phyloP scores from a whole-genome alignment of 2,888 invertebrate species.

The Galerucella nymphaeae region DNA sequence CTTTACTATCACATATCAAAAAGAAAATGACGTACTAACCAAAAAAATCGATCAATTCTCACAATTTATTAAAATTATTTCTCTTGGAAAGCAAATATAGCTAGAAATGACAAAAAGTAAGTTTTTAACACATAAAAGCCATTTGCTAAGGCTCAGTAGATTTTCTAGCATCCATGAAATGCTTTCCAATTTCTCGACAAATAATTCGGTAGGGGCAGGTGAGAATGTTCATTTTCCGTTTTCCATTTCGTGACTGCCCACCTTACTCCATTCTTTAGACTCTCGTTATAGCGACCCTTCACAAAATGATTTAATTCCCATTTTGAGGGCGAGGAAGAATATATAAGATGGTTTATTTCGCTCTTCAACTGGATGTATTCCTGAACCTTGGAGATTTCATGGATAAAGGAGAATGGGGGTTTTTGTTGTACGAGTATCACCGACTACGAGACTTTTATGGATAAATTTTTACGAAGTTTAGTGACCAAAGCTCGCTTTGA shows the following conservation, averaged over 20 bases:
- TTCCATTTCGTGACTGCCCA: slow-evolving; percentile 33
- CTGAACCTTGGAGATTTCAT: slow-evolving; percentile 29
- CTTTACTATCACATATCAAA: slow-evolving; percentile 2
- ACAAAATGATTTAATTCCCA: slow-evolving; percentile 40
- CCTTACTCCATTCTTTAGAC: slow-evolving; percentile 20
- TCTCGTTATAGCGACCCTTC: slow-evolving; percentile 35
- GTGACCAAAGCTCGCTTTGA: slow-evolving; percentile 30
- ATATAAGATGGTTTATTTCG: slow-evolving; percentile 38
- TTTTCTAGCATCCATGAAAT: no score
- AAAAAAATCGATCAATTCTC: not conserved
- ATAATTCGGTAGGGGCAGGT: slow-evolving; percentile 31
- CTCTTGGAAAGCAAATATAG: no score
- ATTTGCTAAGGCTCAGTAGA: no score
- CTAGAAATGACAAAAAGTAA: no score
- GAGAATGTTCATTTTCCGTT: slow-evolving; percentile 39
- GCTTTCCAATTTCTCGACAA: not conserved
- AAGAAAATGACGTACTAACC: not conserved
- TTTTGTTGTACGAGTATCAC: slow-evolving; percentile 22
- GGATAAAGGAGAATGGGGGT: slow-evolving; percentile 29
- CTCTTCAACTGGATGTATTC: slow-evolving; percentile 37
- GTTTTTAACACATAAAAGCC: no score
- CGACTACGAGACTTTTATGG: slow-evolving; percentile 26
- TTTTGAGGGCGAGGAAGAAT: slow-evolving; percentile 30
- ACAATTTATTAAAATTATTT: no score
- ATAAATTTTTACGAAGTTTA: slow-evolving; percentile 34